Base-by-base conservation (phyloP, 2,888 invertebrate genomes). In the Tuberolachnus salignus region DNA sequence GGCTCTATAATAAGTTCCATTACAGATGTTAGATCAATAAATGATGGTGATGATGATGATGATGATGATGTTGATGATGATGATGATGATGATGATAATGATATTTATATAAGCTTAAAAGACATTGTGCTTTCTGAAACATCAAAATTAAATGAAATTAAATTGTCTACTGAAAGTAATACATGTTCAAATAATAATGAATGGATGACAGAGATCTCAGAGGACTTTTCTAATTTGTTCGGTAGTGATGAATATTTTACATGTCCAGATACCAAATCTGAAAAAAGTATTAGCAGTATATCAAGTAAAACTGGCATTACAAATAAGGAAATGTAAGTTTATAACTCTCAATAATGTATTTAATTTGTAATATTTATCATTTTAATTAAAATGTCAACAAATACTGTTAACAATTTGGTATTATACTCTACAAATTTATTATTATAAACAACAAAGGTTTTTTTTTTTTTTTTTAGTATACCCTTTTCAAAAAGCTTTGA, bases 191-290 rank as follows among this genome's bases (percentile, higher is more conserved):
- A n/a, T 55, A 13, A 70, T 23, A 44, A 10, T 19, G 70, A 80
- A 23, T 71, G 59, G 69, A 70, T 57, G 71, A 71, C 63, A 46
- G 70, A 71, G 42, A 49, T 55, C 13, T 70, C 71, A 14, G 71
- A n/a, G n/a, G n/a, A 26, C 10, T 53, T 71, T 16, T 61, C 78
- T 23, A 67, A 51, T 42, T 42, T 16, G 9, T 23, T 46, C 16
- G 21, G 51, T 55, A 63, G 44, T 16, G 63, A 71, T 71, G 78
- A 80, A 16, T 78, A 53, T 55, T 53, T n/a, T 19, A 78, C 74
- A 21, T 67, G 75, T 44, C 49, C 49, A 19, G 69, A 67, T 19
- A 63, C 57, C 67, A 59, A 80, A 21, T 21, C 73, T n/a, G 26
- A 53, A 73, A 21, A 44, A 42, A 26, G 23, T 10, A 34, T 57